Conservation (phyloP, 2,113 vertebrate species). For the Oreochromis niloticus region DNA sequence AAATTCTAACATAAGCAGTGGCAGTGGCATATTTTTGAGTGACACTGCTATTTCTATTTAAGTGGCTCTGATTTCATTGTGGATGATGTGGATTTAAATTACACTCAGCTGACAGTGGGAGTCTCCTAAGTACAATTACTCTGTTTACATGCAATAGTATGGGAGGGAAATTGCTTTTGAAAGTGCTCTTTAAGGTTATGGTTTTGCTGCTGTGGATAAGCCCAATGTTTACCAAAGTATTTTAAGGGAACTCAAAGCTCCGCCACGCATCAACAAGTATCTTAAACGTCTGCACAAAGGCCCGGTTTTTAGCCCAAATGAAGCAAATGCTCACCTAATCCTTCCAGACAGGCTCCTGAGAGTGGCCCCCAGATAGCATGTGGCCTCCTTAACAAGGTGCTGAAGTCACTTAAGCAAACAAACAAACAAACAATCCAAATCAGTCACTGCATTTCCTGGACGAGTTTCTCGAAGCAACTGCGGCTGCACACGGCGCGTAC, state of each 20-base stretch:
- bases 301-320: constrained; percentile 67
- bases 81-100: constrained; percentile 38
- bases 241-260: constrained; percentile 82
- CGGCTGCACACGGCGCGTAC: not conserved
- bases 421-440: constrained; percentile 56
- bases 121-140: constrained; percentile 70
- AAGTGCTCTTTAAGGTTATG: constrained; percentile 72
- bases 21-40: not conserved
- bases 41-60: not conserved
- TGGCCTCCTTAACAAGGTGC: constrained; percentile 42
- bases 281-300: constrained; percentile 79
- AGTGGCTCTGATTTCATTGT: constrained; percentile 6
- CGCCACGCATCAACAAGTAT: constrained; percentile 78
- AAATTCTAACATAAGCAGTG: not conserved
- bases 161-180: constrained; percentile 75
- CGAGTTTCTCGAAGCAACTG: not conserved
- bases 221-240: constrained; percentile 82
- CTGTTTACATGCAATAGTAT: constrained; percentile 78
- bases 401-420: constrained; percentile 53
- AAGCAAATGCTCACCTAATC: constrained; percentile 79
- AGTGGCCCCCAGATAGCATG: not conserved
- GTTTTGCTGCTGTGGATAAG: constrained; percentile 80
- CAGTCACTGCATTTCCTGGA: constrained; percentile 32
- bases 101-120: constrained; percentile 61
- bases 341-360: constrained; percentile 55